Conservation (phyloP, 2,113 vertebrate genomes). For the Chinchilla lanigera region DNA sequence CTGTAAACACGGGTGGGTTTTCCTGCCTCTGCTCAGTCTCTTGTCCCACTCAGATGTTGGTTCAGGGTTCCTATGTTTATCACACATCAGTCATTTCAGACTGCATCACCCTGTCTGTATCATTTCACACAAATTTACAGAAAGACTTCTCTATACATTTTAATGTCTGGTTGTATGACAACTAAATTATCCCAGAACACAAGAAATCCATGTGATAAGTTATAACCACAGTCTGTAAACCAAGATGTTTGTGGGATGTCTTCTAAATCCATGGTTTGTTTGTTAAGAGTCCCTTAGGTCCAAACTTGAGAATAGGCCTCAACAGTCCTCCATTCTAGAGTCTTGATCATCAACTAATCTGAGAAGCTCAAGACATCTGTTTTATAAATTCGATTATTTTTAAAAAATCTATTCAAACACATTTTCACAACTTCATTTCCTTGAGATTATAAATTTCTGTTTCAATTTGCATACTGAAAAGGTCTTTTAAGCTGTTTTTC, state of each 20-base stretch:
- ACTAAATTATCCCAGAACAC: neutral
- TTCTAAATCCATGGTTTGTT: neutral
- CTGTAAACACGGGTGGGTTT: neutral
- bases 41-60: neutral
- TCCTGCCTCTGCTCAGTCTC: neutral
- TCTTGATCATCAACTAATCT: neutral
- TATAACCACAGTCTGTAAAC: neutral
- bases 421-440: neutral
- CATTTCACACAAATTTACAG: neutral
- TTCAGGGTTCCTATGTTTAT: neutral
- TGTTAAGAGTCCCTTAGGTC: neutral
- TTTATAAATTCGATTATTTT: neutral
- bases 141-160: neutral
- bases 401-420: neutral
- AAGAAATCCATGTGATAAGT: neutral
- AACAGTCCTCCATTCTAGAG: too few relatives aligned
- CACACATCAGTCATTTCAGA: too few relatives aligned
- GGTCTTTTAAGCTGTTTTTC: neutral
- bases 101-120: neutral
- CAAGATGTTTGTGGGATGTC: neutral
- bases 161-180: neutral
- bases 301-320: neutral
- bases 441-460: conserved; percentile 1
- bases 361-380: neutral
- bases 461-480: conserved; percentile 56